phyloP scores from a whole-genome alignment of 2,888 invertebrate species.

The Glaucopsyche alexis region DNA sequence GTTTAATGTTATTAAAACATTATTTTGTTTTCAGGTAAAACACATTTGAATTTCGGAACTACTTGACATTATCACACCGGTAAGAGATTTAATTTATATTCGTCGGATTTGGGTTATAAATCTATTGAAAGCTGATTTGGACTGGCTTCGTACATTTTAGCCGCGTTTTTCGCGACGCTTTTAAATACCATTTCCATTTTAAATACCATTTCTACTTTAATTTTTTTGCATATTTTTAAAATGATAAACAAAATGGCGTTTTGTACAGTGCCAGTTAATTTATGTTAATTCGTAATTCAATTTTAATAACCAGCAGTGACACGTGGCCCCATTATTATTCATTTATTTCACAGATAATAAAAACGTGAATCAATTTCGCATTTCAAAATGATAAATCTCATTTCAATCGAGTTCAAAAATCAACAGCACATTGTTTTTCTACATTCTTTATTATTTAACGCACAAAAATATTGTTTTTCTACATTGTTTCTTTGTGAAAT shows the following conservation, averaged over 20 bases:
- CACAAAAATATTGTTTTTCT: no score
- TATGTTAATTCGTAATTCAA: constrained; percentile 23
- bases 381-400: constrained; percentile 18
- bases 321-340: constrained; percentile 25
- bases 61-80: neutral
- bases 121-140: constrained; percentile 17
- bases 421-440: neutral
- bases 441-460: no score
- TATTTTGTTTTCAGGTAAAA: constrained; percentile 1
- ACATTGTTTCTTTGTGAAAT: no score
- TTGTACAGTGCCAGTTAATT: neutral
- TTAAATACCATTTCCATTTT: neutral
- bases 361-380: constrained; percentile 12
- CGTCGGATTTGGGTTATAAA: neutral
- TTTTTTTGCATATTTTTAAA: neutral
- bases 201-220: neutral
- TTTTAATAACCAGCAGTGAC: constrained; percentile 20
- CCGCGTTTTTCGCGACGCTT: neutral
- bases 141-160: neutral
- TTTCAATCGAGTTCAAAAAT: neutral
- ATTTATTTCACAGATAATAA: constrained; percentile 25
- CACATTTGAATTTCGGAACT: neutral
- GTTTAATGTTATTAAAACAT: neutral
- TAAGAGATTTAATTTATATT: neutral
- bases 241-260: neutral